These are phyloP conservation scores for Agapetus fuscipes DNA, from an alignment of 2,888 invertebrate genomes.

Conservation along the genomic window DNA sequence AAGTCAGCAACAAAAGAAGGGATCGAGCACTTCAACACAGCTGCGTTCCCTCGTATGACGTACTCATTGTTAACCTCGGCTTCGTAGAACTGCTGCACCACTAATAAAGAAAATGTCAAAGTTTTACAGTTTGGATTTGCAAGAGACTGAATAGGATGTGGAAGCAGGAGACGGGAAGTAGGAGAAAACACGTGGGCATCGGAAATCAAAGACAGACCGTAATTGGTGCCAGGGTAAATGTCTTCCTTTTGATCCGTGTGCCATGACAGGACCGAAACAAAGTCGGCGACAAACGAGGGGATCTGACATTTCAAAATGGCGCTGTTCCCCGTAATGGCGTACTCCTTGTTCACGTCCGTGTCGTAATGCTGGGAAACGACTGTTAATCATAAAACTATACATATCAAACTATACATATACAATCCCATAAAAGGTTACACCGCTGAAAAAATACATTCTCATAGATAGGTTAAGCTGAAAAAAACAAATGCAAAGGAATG, in stretches of 20 bases:
- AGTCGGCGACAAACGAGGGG: slow-evolving; percentile 81
- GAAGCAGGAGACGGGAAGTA: slow-evolving; percentile 1
- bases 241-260: slow-evolving; percentile 66
- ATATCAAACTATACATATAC: no score
- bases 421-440: no score
- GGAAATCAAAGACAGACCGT: slow-evolving; percentile 17
- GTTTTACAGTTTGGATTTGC: neutral
- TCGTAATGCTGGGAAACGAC: slow-evolving; percentile 76
- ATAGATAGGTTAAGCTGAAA: no score
- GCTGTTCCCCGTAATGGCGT: slow-evolving; percentile 73
- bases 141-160: neutral
- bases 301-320: slow-evolving; percentile 74
- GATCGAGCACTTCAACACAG: slow-evolving; percentile 80
- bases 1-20: slow-evolving; percentile 92
- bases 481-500: no score
- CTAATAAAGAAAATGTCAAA: slow-evolving; percentile 40
- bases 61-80: slow-evolving; percentile 89
- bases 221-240: slow-evolving; percentile 50
- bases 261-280: slow-evolving; percentile 73
- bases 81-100: slow-evolving; percentile 84
- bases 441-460: no score
- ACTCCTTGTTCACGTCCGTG: slow-evolving; percentile 77
- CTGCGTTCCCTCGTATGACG: slow-evolving; percentile 82
- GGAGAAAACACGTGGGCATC: neutral
- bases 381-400: no score